phyloP scores from a whole-genome alignment of 1,140 invertebrate species.

The Saxidomus purpurata region DNA sequence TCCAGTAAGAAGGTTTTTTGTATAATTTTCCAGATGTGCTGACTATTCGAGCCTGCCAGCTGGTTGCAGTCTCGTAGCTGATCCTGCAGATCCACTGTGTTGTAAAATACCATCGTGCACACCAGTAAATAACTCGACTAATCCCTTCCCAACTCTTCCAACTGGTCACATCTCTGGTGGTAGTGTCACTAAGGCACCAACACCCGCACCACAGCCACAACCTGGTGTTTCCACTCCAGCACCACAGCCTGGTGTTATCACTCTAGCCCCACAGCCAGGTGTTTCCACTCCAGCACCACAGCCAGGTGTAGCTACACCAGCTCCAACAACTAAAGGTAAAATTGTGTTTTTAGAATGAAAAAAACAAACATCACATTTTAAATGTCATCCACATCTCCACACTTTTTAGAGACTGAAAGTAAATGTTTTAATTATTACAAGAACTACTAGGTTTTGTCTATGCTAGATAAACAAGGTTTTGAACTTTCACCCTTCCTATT shows the following conservation, averaged over 20 bases:
- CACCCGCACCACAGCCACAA: constrained; percentile 54
- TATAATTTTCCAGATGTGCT: constrained; percentile 43
- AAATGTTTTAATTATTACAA: too few relatives aligned
- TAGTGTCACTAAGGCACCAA: constrained; percentile 64
- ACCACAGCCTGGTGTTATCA: background rate
- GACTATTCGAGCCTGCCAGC: constrained; percentile 62
- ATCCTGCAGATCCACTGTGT: constrained; percentile 67
- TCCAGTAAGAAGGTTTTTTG: too few relatives aligned
- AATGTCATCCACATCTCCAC: too few relatives aligned
- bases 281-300: constrained; percentile 1
- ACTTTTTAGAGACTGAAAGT: too few relatives aligned
- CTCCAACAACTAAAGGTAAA: too few relatives aligned
- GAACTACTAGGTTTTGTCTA: too few relatives aligned
- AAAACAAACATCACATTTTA: too few relatives aligned
- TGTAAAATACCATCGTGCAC: constrained; percentile 74
- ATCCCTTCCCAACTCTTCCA: constrained; percentile 53
- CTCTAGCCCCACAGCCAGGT: constrained; percentile 24
- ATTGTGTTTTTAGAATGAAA: too few relatives aligned
- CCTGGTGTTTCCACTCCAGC: constrained; percentile 56
- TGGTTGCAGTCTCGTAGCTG: constrained; percentile 63
- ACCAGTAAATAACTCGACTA: constrained; percentile 42
- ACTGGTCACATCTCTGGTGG: constrained; percentile 66
- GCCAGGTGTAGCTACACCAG: background rate
- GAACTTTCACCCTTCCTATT: too few relatives aligned
- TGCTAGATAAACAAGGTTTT: too few relatives aligned